Base-by-base conservation (phyloP, 2,113 vertebrate species). In the Xiphorhynchus elegans region DNA sequence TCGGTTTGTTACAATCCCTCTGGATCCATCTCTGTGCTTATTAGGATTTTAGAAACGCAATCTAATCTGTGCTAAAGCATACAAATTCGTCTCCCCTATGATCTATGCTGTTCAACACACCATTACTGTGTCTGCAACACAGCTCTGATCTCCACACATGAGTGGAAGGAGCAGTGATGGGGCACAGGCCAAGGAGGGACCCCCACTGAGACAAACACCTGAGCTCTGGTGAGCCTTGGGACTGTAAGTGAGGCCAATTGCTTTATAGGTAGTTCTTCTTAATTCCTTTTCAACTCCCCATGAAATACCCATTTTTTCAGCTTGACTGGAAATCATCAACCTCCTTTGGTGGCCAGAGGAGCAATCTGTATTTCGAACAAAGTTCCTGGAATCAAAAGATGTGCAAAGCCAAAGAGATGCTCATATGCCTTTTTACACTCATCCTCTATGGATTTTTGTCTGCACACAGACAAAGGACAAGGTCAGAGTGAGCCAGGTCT, bases 21-120 rank as follows among this genome's bases (percentile, higher is more conserved):
- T 93, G 95, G 96, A 93, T 87, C 88, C 76, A 92, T 92, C 90
- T 75, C 81, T 90, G 68, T 87, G 93, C 85, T 88, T 90, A 92
- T 93, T 88, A 95, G 60, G 90, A 90, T 92, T 94, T 92, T 78
- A 86, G 93, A 94, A 96, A 94, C 74, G 90, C 85, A 93, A 77
- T 93, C 85, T 92, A 47, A 75, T 95, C 89, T 94, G 90, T 78
- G 85, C 90, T 90, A 93, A 95, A 96, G 93, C 85, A 92, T 59
- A 93, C 76, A 93, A 59, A 91, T 94, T 68, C 2, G 7, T n/a
- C 72, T 95, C 75, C 79, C 83, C 83, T 46, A 78, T 84, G 92
- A 88, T 80, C 87, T 76, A 0, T 44, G 82, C 82, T 53, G 40
- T 35, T 67, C 84, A 28, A 53, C 42, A 24, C 26, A 76, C 69